phyloP scores from a whole-genome alignment of 2,888 invertebrate species.

The Odontocolon sp. region DNA sequence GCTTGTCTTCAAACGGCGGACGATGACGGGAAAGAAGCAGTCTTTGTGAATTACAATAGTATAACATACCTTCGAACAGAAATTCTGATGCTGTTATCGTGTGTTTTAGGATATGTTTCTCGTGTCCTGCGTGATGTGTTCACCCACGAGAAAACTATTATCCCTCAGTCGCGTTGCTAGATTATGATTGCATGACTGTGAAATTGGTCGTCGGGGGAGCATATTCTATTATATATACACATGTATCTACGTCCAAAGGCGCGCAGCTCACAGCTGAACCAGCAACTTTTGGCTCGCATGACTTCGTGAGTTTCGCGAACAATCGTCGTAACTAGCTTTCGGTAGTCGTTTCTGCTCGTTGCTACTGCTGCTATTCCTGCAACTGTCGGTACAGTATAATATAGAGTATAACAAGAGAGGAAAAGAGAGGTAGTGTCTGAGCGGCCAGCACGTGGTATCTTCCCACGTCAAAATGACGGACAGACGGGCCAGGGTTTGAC shows the following conservation, averaged over 20 bases:
- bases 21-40: not conserved
- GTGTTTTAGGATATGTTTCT: constrained; percentile 35
- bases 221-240: constrained; percentile 14
- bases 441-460: constrained; percentile 74
- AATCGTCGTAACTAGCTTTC: constrained; percentile 79
- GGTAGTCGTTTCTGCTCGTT: constrained; percentile 71
- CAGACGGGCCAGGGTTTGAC: constrained; percentile 74
- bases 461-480: constrained; percentile 81
- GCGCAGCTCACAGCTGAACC: not conserved
- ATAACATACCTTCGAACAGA: not conserved
- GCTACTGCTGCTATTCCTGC: not conserved
- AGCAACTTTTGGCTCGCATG: constrained; percentile 72
- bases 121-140: constrained; percentile 51
- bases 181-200: constrained; percentile 79
- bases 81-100: constrained; percentile 21
- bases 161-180: constrained; percentile 64
- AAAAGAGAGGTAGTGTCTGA: constrained; percentile 21
- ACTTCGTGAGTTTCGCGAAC: constrained; percentile 77
- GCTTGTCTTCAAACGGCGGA: not conserved
- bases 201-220: constrained; percentile 70
- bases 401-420: constrained; percentile 24
- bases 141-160: constrained; percentile 71
- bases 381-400: constrained; percentile 39
- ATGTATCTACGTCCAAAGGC: constrained; percentile 16
- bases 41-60: not conserved